Percentiles rank a stretch among this genome's conserved stretches.
phyloP scores from a whole-genome alignment of 2,888 invertebrate species.

The Trilocha varians region DNA sequence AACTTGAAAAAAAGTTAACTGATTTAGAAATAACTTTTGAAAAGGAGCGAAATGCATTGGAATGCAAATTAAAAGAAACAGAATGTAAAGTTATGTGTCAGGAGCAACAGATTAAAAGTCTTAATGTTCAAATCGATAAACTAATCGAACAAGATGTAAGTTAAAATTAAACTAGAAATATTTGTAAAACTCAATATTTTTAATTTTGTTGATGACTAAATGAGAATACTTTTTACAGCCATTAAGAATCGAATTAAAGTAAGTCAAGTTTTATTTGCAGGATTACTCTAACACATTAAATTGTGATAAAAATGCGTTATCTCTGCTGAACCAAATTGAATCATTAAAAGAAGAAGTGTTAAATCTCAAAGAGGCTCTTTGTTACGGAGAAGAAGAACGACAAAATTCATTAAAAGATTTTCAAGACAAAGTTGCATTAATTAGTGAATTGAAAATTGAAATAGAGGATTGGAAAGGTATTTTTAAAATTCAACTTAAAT shows the following conservation, averaged over 20 bases:
- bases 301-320: slow-evolving; percentile 25
- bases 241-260: not conserved
- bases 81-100: slow-evolving; percentile 72
- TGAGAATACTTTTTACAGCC: too few species aligned
- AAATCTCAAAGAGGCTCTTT: slow-evolving; percentile 40
- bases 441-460: slow-evolving; percentile 44
- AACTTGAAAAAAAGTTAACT: slow-evolving; percentile 44
- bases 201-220: too few species aligned
- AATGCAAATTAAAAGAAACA: slow-evolving; percentile 65
- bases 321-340: slow-evolving; percentile 46
- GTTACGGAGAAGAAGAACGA: slow-evolving; percentile 51
- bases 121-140: slow-evolving; percentile 66
- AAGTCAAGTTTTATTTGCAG: not conserved
- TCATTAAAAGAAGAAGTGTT: slow-evolving; percentile 45
- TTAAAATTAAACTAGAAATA: not conserved
- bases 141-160: slow-evolving; percentile 40
- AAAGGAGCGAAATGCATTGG: slow-evolving; percentile 60
- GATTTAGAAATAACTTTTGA: slow-evolving; percentile 42
- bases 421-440: slow-evolving; percentile 39
- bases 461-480: slow-evolving; percentile 55
- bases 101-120: slow-evolving; percentile 70
- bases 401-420: slow-evolving; percentile 39
- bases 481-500: not conserved
- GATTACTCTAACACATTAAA: not conserved
- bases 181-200: too few species aligned